Evolutionary conservation across 2,888 invertebrate species (phyloP), one percentile per base, ranked within the genome.

Genomic region (Eupeodes latifasciatus): DNA sequence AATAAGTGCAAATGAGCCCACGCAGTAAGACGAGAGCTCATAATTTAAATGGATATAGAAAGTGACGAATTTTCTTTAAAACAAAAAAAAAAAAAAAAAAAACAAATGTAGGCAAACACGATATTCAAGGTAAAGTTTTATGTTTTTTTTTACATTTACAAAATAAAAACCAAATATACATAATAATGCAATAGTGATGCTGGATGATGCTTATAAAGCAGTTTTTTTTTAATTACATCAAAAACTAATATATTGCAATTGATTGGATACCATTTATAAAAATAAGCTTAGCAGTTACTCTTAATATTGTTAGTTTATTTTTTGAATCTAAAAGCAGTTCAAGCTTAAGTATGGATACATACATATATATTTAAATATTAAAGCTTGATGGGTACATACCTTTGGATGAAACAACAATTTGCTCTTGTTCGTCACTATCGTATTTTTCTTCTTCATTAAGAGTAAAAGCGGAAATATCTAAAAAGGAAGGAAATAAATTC

Each of bases 1-100:
- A 86, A 69, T 74, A 86, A 86, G 85, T 86, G 82, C 74, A 69
- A 62, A 19, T 51, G 51, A 67, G 62, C 76, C 62, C 34, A 71
- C 57, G 44, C 64, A 47, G 59, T 66, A 40, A 47, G 19, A 57
- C 40, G 72, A 69, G 34, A 74, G 53, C 36, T 72, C 19, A 71
- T 71, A 71, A 40, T 36, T 40, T 36, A 55, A 71, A 71, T 55
- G 51, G 69, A 72, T 36, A 72, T 36, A 61, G 44, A 40, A 66
- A 34, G 36, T 67, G 77, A 64, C 77, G 55, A 66, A 64, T n/a
- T 77, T 77, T n/a, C 9, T 7, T 40, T 27, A 27, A 40, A 40
- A 40, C 3, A 40, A 4, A 40, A 40, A 40, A 40, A 40, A 4
- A 40, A 40, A 40, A 7, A 40, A 9, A 4, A 16, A 69, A 67